Conservation (phyloP, 2,113 vertebrate species). For the Speoplatyrhinus poulsoni region DNA sequence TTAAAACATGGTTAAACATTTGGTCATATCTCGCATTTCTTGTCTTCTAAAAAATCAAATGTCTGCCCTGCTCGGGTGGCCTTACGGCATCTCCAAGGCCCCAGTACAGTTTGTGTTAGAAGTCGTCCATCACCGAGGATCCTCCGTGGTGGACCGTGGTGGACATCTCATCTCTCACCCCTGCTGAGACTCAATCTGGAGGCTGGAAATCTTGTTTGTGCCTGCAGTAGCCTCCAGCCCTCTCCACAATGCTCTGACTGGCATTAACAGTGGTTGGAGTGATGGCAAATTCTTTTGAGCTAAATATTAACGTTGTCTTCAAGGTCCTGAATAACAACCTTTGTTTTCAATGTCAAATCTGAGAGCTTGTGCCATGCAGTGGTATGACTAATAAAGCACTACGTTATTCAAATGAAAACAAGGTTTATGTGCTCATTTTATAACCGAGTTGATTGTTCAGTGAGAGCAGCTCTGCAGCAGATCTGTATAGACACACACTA, state of each 20-base stretch:
- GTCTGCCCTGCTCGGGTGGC: slow-evolving; percentile 41
- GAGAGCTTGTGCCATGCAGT: not conserved
- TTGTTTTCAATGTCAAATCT: not conserved
- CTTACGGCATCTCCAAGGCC: slow-evolving; percentile 57
- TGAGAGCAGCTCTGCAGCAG: too few species aligned
- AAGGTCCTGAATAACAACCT: slow-evolving; percentile 4
- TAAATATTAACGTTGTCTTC: slow-evolving; percentile 23
- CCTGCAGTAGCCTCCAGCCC: slow-evolving; percentile 48
- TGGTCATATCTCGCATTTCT: slow-evolving; percentile 39
- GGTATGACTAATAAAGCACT: not conserved
- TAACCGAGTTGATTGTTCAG: not conserved
- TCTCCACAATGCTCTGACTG: slow-evolving; percentile 29
- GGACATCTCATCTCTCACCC: slow-evolving; percentile 57
- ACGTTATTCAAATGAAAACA: not conserved
- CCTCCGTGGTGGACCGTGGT: slow-evolving; percentile 18
- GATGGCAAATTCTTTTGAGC: not conserved
- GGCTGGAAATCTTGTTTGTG: slow-evolving; percentile 48
- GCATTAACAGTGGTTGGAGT: slow-evolving; percentile 1
- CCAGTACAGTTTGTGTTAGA: slow-evolving; percentile 36
- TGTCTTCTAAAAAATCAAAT: not conserved
- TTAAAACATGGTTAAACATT: slow-evolving; percentile 45
- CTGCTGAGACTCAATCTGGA: slow-evolving; percentile 71
- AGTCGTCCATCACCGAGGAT: slow-evolving; percentile 63
- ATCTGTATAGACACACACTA: too few species aligned
- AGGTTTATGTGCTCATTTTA: not conserved